Percentiles rank a stretch among this genome's conserved stretches.
Conservation (phyloP, 1,140 invertebrate genomes). For the Cryptotermes secundus region DNA sequence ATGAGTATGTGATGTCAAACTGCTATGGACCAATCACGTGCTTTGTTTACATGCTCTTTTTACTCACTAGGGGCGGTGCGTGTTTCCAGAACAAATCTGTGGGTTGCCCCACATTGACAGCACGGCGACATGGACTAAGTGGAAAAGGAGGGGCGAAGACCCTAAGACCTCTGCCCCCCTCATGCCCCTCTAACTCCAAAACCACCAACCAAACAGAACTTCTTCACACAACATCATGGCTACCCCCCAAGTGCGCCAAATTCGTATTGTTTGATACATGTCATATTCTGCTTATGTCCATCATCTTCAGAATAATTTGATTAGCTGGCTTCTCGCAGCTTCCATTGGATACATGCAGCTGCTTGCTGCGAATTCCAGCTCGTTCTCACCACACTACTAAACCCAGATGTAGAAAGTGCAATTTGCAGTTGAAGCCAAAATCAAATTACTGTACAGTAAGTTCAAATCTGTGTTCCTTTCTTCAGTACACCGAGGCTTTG, state of each 20-base stretch:
- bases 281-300: neutral
- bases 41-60: slow-evolving; percentile 15
- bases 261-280: neutral
- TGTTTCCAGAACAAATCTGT: slow-evolving; percentile 5
- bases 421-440: too few species aligned
- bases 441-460: too few species aligned
- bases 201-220: neutral
- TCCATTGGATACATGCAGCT: too few species aligned
- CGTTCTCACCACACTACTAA: too few species aligned
- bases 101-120: slow-evolving; percentile 30
- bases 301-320: too few species aligned
- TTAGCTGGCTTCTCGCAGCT: too few species aligned
- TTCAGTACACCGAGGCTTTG: too few species aligned
- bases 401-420: too few species aligned
- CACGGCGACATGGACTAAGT: slow-evolving; percentile 27
- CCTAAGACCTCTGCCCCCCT: slow-evolving; percentile 12
- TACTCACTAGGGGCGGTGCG: slow-evolving; percentile 18
- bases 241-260: neutral
- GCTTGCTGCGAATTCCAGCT: too few species aligned
- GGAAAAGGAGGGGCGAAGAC: slow-evolving; percentile 27
- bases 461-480: too few species aligned
- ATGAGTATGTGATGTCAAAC: slow-evolving; percentile 22
- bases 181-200: neutral
- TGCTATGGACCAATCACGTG: slow-evolving; percentile 25
- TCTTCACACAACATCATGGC: slow-evolving; percentile 17